phyloP scores from a whole-genome alignment of 2,888 invertebrate species.

The Drosophila recens region DNA sequence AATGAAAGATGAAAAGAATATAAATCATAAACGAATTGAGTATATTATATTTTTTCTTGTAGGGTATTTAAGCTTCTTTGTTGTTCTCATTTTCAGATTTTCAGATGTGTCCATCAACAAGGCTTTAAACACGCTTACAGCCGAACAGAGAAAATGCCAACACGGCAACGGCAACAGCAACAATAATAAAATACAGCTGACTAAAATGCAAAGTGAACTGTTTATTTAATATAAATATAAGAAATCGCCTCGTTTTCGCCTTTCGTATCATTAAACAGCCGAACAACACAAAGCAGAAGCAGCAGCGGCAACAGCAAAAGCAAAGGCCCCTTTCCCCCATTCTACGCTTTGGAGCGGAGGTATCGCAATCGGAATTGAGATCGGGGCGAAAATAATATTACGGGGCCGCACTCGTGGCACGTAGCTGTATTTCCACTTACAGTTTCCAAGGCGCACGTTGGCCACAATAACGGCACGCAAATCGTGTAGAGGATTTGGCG shows the following conservation, averaged over 20 bases:
- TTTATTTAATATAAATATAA: slow-evolving; percentile 73
- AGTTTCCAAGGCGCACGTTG: slow-evolving; percentile 16
- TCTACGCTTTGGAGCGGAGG: neutral
- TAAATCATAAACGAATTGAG: slow-evolving; percentile 17
- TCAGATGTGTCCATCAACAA: slow-evolving; percentile 63
- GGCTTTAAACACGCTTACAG: slow-evolving; percentile 54
- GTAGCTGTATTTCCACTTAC: slow-evolving; percentile 29
- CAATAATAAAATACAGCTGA: slow-evolving; percentile 56
- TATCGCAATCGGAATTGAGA: slow-evolving; percentile 19
- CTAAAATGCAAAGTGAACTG: slow-evolving; percentile 46
- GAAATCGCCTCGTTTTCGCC: slow-evolving; percentile 40
- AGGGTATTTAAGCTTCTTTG: slow-evolving; percentile 30
- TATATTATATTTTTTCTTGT: neutral
- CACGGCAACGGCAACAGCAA: slow-evolving; percentile 15
- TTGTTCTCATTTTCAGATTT: slow-evolving; percentile 54
- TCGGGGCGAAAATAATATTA: slow-evolving; percentile 8
- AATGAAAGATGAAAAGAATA: slow-evolving; percentile 8
- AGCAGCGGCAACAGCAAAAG: slow-evolving; percentile 1
- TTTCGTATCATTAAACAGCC: slow-evolving; percentile 39
- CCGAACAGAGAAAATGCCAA: slow-evolving; percentile 25
- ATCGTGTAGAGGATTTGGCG: slow-evolving; percentile 41
- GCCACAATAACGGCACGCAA: slow-evolving; percentile 44
- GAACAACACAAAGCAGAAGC: slow-evolving; percentile 69
- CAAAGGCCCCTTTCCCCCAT: neutral
- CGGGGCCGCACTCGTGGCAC: slow-evolving; percentile 9